Percentiles rank a stretch among this genome's conserved stretches.
Evolutionary conservation across 2,797 vertebrate genomes (phyloP).

Genomic region (Calcarius lapponicus): DNA sequence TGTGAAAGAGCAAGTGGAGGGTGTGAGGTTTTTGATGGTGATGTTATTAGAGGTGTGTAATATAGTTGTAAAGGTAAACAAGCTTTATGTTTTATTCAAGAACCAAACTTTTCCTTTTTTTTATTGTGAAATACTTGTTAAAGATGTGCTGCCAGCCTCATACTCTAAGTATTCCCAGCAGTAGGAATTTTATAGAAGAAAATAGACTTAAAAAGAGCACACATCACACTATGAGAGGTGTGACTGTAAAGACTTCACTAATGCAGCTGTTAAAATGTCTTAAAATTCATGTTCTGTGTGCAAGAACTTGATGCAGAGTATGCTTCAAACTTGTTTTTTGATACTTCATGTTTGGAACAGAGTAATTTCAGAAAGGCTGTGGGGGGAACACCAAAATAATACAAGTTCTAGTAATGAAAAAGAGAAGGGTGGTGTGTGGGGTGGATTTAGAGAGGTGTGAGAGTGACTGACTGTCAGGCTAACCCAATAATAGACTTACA

Average conservation of each 20-base stretch:
- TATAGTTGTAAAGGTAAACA: neutral
- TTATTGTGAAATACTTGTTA: neutral
- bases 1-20: neutral
- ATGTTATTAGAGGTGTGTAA: neutral
- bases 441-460: neutral
- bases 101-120: neutral
- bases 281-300: neutral
- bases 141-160: neutral
- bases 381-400: neutral
- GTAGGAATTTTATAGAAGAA: neutral
- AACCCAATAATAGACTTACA: neutral
- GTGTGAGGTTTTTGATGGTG: neutral
- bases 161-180: neutral
- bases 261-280: neutral
- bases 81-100: neutral
- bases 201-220: neutral
- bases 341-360: neutral
- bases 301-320: neutral
- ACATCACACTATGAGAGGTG: neutral
- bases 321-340: neutral
- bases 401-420: neutral
- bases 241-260: neutral
- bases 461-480: neutral
- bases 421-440: neutral
- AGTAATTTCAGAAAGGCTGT: neutral